These are phyloP conservation scores for Ophion slaviceki DNA, from an alignment of 2,888 invertebrate genomes.

Conservation along the genomic window DNA sequence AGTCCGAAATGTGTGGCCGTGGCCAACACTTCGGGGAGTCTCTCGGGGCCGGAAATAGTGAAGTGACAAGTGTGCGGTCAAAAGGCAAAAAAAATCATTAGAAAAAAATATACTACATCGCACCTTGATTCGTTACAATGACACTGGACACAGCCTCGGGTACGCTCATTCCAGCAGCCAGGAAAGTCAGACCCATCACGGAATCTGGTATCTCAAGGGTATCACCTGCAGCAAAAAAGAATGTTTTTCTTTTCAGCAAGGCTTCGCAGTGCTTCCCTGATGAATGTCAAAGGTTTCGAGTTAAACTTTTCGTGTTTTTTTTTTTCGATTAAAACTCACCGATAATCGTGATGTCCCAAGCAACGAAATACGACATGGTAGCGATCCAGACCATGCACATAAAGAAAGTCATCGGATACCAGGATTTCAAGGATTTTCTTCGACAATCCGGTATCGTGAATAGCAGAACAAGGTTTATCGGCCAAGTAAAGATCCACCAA, in stretches of 20 bases:
- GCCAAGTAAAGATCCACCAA: constrained; percentile 90
- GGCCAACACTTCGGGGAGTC: no score
- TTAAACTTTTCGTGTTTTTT: no score
- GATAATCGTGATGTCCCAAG: constrained; percentile 93
- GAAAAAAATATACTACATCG: constrained; percentile 39
- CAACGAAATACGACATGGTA: constrained; percentile 91
- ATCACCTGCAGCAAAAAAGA: constrained; percentile 85
- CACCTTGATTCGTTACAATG: constrained; percentile 92
- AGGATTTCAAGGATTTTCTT: constrained; percentile 84
- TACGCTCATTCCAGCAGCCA: constrained; percentile 94
- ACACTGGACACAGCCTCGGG: constrained; percentile 95
- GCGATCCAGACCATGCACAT: constrained; percentile 94
- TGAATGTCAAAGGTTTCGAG: no score
- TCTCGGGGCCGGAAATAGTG: no score
- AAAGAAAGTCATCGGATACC: constrained; percentile 88
- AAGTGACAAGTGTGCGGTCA: no score
- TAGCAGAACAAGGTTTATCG: constrained; percentile 89
- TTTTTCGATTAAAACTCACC: constrained; percentile 84
- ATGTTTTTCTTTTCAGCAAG: background rate
- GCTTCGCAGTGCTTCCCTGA: no score
- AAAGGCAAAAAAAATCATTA: no score
- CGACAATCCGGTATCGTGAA: constrained; percentile 92
- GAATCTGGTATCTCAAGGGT: constrained; percentile 92
- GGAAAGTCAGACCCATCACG: constrained; percentile 93
- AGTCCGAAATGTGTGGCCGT: no score